Base-by-base conservation (phyloP, 2,888 invertebrate species). In the Platynereis dumerilii region DNA sequence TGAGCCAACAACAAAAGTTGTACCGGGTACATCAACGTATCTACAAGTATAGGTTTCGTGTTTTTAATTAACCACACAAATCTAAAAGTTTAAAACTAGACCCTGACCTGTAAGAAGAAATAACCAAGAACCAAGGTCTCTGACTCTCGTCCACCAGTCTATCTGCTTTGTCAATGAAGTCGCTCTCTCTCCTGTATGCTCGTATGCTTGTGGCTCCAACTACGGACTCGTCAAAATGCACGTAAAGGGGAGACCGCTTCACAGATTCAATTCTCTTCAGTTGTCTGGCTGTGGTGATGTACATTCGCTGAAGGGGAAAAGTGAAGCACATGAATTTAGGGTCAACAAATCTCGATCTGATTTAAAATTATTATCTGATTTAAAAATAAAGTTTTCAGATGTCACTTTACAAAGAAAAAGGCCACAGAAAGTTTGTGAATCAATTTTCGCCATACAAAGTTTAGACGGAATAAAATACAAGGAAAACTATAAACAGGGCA, bases 111-210 rank as follows among this genome's bases (percentile, higher is more conserved):
- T 52, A 29, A 1, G 61, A 29, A 22, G 52, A 39, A 7, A 61
- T 54, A 17, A 61, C 55, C 24, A 57, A 42, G 48, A 52, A 62
- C 62, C 62, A 62, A 27, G 62, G 56, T 1, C 56, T 54, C 62
- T 62, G 62, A 57, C 62, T 62, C 29, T 62, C 48, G 20, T 62
- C 62, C n/a, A 62, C 27, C 1, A 62, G 56, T n/a, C 34, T 27
- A 22, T 62, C 54, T n/a, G 44, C 42, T 27, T 28, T 42, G 1
- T 56, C 28, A 7, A 56, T 26, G 34, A 62, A 62, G 44, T 57
- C 56, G 1, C n/a, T 29, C 45, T 62, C 44, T n/a, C 48, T 24
- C 1, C 62, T n/a, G 48, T 62, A 62, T 7, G 62, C 62, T 28
- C 56, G 39, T 26, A 62, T 45, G 15, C 52, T 52, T 3, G n/a